Evolutionary conservation across 35 echinoderm and acorn worm genomes (phyloP).

Genomic region (Strongylocentrotus purpuratus): DNA sequence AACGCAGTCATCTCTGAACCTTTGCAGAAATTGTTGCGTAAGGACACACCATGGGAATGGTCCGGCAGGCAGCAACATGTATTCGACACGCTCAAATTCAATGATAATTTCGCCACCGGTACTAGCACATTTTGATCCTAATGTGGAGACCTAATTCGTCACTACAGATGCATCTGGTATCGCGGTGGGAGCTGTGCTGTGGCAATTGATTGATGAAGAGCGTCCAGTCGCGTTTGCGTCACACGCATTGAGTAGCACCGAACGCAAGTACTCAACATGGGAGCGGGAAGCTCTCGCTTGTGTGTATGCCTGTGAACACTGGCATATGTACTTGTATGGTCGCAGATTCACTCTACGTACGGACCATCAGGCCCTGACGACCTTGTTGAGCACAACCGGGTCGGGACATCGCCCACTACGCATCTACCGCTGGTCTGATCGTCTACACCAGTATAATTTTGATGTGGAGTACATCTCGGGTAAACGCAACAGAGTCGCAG

Average conservation of each 20-base stretch:
- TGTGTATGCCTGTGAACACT: slow-evolving; percentile 57
- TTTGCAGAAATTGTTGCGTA: slow-evolving; percentile 18
- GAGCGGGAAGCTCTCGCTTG: slow-evolving; percentile 58
- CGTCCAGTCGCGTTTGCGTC: slow-evolving; percentile 56
- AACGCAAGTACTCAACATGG: slow-evolving; percentile 62
- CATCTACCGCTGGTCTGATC: slow-evolving; percentile 54
- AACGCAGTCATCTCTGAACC: no score
- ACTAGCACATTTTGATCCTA: slow-evolving; percentile 23
- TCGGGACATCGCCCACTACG: slow-evolving; percentile 66
- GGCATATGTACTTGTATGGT: slow-evolving; percentile 62
- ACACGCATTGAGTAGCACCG: slow-evolving; percentile 54
- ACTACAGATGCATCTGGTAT: slow-evolving; percentile 17
- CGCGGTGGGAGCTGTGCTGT: slow-evolving; percentile 51
- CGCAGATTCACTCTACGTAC: slow-evolving; percentile 66
- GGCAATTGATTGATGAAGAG: slow-evolving; percentile 57
- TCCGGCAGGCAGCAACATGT: background rate
- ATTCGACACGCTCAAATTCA: slow-evolving; percentile 12
- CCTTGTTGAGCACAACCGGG: slow-evolving; percentile 39
- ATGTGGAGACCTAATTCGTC: slow-evolving; percentile 4
- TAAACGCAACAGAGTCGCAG: slow-evolving; percentile 36
- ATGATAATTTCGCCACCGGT: slow-evolving; percentile 19
- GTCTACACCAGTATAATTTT: slow-evolving; percentile 62
- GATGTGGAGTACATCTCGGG: slow-evolving; percentile 55
- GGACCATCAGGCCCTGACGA: slow-evolving; percentile 63
- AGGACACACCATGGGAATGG: slow-evolving; percentile 33